A percentile compares a stretch with the other conserved stretches of the same genome.
Conservation (phyloP, 2,797 vertebrate genomes). For the Phylloscopus collybita region DNA sequence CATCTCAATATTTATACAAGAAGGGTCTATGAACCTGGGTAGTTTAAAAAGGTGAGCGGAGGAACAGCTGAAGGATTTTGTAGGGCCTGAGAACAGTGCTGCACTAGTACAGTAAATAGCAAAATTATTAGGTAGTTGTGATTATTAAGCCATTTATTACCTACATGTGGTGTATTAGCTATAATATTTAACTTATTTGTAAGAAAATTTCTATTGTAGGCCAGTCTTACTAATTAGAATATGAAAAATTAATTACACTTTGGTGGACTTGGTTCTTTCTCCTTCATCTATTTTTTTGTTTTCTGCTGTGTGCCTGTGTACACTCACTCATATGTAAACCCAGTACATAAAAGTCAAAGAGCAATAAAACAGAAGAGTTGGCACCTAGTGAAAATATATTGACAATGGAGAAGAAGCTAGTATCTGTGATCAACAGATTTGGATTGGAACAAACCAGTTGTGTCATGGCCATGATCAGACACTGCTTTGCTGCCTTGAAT, state of each 20-base stretch:
- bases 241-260: background rate
- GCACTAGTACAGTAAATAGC: background rate
- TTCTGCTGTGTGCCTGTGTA: background rate
- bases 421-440: background rate
- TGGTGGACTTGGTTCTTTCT: background rate
- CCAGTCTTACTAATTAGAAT: background rate
- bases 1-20: background rate
- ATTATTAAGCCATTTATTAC: background rate
- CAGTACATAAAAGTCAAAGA: background rate
- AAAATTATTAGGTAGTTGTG: background rate
- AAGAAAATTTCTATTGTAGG: background rate
- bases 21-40: too few relatives aligned
- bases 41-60: background rate
- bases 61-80: background rate
- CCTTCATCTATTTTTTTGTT: background rate
- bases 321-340: fast-evolving
- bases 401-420: background rate
- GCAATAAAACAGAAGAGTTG: background rate
- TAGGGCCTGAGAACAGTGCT: background rate
- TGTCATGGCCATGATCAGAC: background rate
- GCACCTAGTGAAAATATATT: background rate
- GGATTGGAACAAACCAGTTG: background rate
- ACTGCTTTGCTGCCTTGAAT: background rate
- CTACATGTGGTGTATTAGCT: background rate
- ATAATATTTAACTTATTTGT: background rate